phyloP scores from a whole-genome alignment of 2,797 vertebrate species.

The Myiotriccus ornatus region DNA sequence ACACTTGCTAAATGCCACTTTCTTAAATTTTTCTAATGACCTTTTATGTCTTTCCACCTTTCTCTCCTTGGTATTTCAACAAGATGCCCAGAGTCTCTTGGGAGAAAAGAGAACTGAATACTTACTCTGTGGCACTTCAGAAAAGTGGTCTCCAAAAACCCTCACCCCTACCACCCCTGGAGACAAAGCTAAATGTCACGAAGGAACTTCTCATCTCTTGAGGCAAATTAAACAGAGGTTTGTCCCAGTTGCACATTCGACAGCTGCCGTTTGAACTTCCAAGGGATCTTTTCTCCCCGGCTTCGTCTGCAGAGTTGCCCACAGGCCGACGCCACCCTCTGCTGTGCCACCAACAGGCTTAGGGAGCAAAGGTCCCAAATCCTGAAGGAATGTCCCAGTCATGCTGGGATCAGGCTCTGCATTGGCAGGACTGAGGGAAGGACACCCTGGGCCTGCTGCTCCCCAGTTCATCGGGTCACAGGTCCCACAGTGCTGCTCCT shows the following conservation, averaged over 20 bases:
- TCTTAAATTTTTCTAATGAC: conserved; percentile 57
- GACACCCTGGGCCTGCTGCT: rapidly evolving
- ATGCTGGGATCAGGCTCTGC: background rate
- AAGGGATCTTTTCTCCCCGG: background rate
- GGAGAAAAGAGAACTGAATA: conserved; percentile 51
- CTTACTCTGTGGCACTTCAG: conserved; percentile 61
- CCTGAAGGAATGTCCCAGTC: background rate
- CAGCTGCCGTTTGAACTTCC: conserved; percentile 69
- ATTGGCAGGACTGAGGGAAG: background rate
- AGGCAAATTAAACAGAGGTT: conserved; percentile 55
- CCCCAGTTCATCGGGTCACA: background rate
- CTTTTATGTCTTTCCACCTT: conserved; percentile 57
- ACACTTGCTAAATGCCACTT: conserved; percentile 70
- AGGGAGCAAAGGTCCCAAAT: background rate
- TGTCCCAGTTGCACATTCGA: conserved; percentile 20
- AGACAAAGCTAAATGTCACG: conserved; percentile 66
- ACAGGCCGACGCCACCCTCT: background rate
- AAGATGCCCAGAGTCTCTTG: conserved; percentile 32
- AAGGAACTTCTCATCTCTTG: conserved; percentile 70
- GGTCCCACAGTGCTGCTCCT: too few relatives aligned
- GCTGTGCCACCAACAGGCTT: background rate
- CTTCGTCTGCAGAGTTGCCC: background rate
- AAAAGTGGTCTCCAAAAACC: conserved; percentile 43
- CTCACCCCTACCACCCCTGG: conserved; percentile 63
- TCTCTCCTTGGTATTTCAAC: conserved; percentile 70